phyloP scores from a whole-genome alignment of 2,797 vertebrate species.

The Miichthys miiuy region DNA sequence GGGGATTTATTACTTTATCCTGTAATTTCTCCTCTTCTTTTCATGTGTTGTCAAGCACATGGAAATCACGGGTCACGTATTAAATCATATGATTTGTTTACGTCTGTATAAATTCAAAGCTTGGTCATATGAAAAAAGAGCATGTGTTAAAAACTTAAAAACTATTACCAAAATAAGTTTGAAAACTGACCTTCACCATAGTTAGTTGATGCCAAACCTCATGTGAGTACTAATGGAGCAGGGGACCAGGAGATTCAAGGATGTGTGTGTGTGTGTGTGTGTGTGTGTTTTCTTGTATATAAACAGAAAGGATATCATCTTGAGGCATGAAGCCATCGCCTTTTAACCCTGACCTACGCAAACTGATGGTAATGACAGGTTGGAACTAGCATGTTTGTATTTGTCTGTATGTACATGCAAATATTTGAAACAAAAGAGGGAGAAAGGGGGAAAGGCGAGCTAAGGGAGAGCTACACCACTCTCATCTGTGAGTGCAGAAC shows the following conservation, averaged over 20 bases:
- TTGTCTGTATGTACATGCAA: not conserved
- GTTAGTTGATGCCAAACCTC: constrained; percentile 24
- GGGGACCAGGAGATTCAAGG: constrained; percentile 35
- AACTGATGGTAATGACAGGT: constrained; percentile 29
- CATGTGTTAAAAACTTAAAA: not conserved
- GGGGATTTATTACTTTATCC: constrained; percentile 58
- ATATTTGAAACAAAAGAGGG: not conserved
- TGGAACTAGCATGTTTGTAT: constrained; percentile 9
- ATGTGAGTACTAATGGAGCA: constrained; percentile 18
- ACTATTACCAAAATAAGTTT: not conserved
- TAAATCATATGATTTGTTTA: not conserved
- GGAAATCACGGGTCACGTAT: not conserved
- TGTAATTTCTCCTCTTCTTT: constrained; percentile 34
- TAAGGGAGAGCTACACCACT: not conserved
- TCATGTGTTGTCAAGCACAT: constrained; percentile 5
- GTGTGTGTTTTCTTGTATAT: constrained; percentile 11
- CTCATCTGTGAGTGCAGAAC: not conserved
- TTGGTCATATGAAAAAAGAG: not conserved
- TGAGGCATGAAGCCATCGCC: constrained; percentile 46
- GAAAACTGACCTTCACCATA: constrained; percentile 34
- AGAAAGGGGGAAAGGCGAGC: not conserved
- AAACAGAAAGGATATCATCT: constrained; percentile 42
- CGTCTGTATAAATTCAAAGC: not conserved
- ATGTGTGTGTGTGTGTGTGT: constrained; percentile 5
- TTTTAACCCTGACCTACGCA: constrained; percentile 51